phyloP scores from a whole-genome alignment of 1,140 invertebrate genomes.

The Trichonephila clavata region DNA sequence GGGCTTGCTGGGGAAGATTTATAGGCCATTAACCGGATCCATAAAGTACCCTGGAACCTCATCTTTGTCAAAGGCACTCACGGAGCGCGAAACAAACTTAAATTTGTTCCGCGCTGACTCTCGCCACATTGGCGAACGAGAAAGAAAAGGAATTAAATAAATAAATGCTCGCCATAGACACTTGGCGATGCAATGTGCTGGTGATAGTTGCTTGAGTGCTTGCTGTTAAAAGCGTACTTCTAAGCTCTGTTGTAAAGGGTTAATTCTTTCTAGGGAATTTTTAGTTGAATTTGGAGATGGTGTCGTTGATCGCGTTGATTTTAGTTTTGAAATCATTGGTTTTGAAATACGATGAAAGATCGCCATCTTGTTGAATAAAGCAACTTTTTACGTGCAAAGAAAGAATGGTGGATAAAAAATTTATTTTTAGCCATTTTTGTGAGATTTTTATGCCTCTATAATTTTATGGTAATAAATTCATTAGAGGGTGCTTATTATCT shows the following conservation, averaged over 20 bases:
- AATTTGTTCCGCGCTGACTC: slow-evolving; percentile 49
- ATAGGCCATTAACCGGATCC: slow-evolving; percentile 74
- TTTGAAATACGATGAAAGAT: too few species aligned
- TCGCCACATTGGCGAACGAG: neutral
- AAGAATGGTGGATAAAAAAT: too few species aligned
- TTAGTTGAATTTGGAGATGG: neutral
- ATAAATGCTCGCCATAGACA: slow-evolving; percentile 40
- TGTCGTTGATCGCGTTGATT: too few species aligned
- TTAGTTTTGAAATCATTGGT: too few species aligned
- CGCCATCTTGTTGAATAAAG: too few species aligned
- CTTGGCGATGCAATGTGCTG: neutral
- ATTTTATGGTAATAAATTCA: too few species aligned
- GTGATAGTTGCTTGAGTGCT: too few species aligned
- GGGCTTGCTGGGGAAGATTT: slow-evolving; percentile 63
- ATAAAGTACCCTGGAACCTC: slow-evolving; percentile 65
- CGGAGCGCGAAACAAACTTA: slow-evolving; percentile 59
- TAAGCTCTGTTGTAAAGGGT: neutral
- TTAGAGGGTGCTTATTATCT: too few species aligned
- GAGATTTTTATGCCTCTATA: too few species aligned
- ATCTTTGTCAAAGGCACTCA: slow-evolving; percentile 66
- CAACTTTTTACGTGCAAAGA: too few species aligned
- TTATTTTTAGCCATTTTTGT: too few species aligned
- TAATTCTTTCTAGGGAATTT: neutral
- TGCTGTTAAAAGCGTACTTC: neutral
- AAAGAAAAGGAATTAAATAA: slow-evolving; percentile 26